Evolutionary conservation across 2,888 invertebrate species (phyloP).

Genomic region (Drosophila buzzatii): DNA sequence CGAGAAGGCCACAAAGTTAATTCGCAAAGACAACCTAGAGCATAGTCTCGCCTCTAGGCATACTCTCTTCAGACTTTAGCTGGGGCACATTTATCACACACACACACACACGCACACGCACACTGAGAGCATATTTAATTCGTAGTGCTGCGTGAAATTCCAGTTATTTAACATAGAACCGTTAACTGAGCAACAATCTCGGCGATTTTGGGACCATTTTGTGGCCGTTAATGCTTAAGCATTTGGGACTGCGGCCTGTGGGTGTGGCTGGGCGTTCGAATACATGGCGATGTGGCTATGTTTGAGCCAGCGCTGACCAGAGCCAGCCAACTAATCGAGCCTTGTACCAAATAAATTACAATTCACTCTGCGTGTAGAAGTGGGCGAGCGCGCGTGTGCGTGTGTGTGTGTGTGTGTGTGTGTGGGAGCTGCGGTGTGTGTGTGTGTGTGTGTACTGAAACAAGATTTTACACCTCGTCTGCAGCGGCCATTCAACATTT

Average conservation of each 20-base stretch:
- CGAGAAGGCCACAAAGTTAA: neutral
- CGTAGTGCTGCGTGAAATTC: neutral
- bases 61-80: neutral
- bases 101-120: neutral
- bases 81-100: constrained; percentile 1
- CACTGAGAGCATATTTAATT: neutral
- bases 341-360: constrained; percentile 41
- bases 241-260: constrained; percentile 7
- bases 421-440: too few species aligned
- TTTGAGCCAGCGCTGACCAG: constrained; percentile 30
- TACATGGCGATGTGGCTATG: constrained; percentile 14
- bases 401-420: constrained; percentile 11
- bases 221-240: constrained; percentile 2
- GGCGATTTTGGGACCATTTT: constrained; percentile 14
- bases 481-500: constrained; percentile 41
- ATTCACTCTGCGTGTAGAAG: neutral
- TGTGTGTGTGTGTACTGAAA: constrained; percentile 27
- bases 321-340: constrained; percentile 36
- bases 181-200: constrained; percentile 6
- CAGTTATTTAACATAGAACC: constrained; percentile 11
- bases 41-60: neutral
- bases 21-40: neutral
- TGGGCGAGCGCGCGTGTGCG: neutral
- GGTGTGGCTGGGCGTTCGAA: constrained; percentile 13
- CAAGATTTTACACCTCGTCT: constrained; percentile 72